Evolutionary conservation across 2,888 invertebrate species (phyloP), one percentile per base, ranked within the genome.

Genomic region (Lasioglossum malachurum): DNA sequence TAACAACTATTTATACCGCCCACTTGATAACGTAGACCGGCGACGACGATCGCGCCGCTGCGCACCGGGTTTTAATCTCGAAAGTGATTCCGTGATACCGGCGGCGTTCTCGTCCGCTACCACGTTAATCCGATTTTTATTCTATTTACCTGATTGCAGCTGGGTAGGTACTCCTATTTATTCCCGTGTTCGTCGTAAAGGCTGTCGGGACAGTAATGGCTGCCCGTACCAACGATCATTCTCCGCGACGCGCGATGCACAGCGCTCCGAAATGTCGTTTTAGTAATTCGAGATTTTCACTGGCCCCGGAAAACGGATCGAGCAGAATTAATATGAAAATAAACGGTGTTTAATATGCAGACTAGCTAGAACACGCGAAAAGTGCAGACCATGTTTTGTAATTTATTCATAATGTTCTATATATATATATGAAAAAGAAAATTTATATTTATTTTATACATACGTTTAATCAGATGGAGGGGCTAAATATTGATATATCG

Each of bases 1-100:
- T 82, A 77, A n/a, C 80, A 71, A 35, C 57, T 77, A 76, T 76
- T 84, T 60, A 64, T 60, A 23, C 44, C 23, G 12, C n/a, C 16
- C 10, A 4, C 53, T 71, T 53, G 57, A 83, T 83, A 78, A 60
- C 31, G 72, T 35, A 35, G n/a, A 53, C 73, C 53, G 53, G n/a
- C n/a, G n/a, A 16, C 49, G 23, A 41, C 23, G 49, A 38, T 31
- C 46, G 27, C 35, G 14, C 19, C 44, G 8, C 14, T 38, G 44
- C 38, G 49, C 35, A 12, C 19, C 4, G 1, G 53, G 49, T 83
- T 69, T 64, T 76, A 76, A 81, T 81, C 41, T 75, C 71, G 41
- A 83, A 60, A 80, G 49, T 41, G 71, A 73, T 79, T 16, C n/a
- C 31, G 38, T 38, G 49, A 79, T 64, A 44, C 71, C 41, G 23